phyloP scores from a whole-genome alignment of 2,797 vertebrate species.

The Argya squamiceps region DNA sequence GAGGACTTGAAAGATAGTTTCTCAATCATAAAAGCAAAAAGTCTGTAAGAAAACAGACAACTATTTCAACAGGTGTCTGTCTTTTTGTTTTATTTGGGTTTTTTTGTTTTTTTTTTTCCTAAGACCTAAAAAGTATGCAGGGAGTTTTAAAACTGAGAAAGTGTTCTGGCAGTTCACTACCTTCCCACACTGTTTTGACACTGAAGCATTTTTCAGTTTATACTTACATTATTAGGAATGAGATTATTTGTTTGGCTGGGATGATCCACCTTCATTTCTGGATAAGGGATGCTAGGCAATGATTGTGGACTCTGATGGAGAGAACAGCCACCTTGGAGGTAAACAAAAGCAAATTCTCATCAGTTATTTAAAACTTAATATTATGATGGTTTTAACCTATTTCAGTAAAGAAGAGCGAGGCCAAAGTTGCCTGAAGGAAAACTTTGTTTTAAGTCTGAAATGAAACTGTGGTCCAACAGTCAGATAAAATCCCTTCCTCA shows the following conservation, averaged over 20 bases:
- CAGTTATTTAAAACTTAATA: not conserved
- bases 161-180: not conserved
- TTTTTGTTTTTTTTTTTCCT: not conserved
- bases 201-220: not conserved
- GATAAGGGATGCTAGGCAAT: slow-evolving; percentile 61
- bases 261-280: slow-evolving; percentile 76
- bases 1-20: not conserved
- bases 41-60: not conserved
- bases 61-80: not conserved
- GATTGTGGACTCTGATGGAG: slow-evolving; percentile 40
- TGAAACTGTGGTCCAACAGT: not conserved
- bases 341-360: slow-evolving; percentile 42
- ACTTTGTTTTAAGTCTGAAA: not conserved
- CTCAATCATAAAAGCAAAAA: not conserved
- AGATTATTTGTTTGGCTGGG: slow-evolving; percentile 72
- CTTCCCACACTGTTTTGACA: not conserved
- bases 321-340: slow-evolving; percentile 41
- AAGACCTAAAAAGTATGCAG: not conserved
- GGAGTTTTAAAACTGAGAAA: not conserved
- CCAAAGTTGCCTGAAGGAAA: not conserved
- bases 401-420: not conserved
- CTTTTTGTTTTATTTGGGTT: not conserved
- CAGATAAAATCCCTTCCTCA: not conserved
- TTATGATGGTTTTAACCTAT: not conserved
- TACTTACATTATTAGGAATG: slow-evolving; percentile 76